Conservation (phyloP, 1,140 invertebrate species). For the Eriosoma lanigerum region DNA sequence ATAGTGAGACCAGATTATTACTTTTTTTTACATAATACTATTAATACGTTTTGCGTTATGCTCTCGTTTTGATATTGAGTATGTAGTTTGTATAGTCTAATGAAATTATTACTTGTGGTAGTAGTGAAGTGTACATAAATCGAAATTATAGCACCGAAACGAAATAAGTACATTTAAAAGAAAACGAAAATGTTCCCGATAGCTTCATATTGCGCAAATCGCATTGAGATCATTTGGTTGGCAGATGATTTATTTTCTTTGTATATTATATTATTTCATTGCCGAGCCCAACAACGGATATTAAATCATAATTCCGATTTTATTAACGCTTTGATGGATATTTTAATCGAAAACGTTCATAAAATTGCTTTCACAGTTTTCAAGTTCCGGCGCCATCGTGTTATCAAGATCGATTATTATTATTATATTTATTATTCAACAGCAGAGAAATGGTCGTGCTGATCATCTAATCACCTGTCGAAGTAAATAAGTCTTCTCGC, state of each 20-base stretch:
- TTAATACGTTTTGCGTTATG: not conserved
- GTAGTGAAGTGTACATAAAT: not conserved
- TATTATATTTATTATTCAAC: slow-evolving; percentile 15
- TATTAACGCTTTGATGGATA: slow-evolving; percentile 22
- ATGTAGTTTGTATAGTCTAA: not conserved
- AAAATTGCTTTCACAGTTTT: slow-evolving; percentile 38
- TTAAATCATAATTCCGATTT: slow-evolving; percentile 47
- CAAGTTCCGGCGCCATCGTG: slow-evolving; percentile 40
- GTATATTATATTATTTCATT: slow-evolving; percentile 12
- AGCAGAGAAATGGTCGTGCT: not conserved
- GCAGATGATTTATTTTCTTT: not conserved
- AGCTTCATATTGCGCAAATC: slow-evolving; percentile 2
- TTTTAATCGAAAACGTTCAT: slow-evolving; percentile 38
- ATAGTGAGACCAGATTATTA: not conserved
- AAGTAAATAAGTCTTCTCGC: not conserved
- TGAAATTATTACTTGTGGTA: not conserved
- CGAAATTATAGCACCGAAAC: not conserved
- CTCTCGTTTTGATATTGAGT: not conserved
- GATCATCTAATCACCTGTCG: not conserved
- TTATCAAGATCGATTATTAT: slow-evolving; percentile 10
- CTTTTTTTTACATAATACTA: slow-evolving; percentile 35
- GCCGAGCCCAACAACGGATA: slow-evolving; percentile 21
- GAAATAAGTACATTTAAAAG: not conserved
- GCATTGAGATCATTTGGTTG: not conserved
- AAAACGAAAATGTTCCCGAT: not conserved